Conservation (phyloP, 2,888 invertebrate species). For the Morpho deidamia region DNA sequence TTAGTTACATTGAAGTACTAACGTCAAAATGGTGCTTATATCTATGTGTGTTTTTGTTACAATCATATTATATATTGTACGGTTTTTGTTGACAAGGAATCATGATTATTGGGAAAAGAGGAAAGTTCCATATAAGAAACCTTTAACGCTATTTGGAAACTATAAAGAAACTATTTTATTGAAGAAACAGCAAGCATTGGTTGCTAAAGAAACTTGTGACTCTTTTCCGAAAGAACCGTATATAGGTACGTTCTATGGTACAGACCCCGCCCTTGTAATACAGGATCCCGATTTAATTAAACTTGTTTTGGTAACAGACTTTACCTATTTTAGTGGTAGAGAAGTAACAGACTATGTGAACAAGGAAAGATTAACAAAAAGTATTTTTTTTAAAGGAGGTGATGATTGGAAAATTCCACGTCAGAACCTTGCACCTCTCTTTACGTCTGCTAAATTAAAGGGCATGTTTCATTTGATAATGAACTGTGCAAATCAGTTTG, state of each 20-base stretch:
- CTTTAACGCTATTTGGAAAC: constrained; percentile 48
- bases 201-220: constrained; percentile 37
- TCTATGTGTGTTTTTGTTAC: neutral
- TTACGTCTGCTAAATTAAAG: constrained; percentile 54
- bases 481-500: constrained; percentile 37
- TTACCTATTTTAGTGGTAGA: constrained; percentile 51
- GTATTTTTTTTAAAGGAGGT: constrained; percentile 44
- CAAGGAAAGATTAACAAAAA: constrained; percentile 38
- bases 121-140: constrained; percentile 38
- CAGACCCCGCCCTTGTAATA: constrained; percentile 48
- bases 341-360: constrained; percentile 40
- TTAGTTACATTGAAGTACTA: neutral
- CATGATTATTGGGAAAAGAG: constrained; percentile 44
- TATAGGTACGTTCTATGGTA: constrained; percentile 52
- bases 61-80: neutral
- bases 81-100: constrained; percentile 8
- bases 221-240: constrained; percentile 42
- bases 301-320: constrained; percentile 46
- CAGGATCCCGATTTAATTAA: constrained; percentile 50
- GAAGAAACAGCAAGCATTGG: constrained; percentile 32
- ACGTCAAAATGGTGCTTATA: neutral
- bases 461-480: constrained; percentile 54
- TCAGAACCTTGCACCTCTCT: constrained; percentile 52
- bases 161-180: constrained; percentile 40
- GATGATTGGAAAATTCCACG: constrained; percentile 52